phyloP scores from a whole-genome alignment of 2,797 vertebrate species.

The Muscicapa comitata region DNA sequence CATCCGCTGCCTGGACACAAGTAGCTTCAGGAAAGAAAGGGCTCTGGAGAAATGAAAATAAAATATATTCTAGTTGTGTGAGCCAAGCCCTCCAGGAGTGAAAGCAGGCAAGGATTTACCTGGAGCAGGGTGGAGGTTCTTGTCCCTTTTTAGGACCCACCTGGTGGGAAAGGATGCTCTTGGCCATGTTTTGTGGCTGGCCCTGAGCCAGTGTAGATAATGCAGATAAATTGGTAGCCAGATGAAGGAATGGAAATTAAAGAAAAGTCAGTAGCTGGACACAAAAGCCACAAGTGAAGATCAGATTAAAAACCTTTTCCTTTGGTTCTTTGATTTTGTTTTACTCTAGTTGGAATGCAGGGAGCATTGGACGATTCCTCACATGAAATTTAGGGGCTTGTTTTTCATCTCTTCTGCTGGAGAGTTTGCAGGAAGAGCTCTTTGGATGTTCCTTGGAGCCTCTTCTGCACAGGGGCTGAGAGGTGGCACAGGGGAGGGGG shows the following conservation, averaged over 20 bases:
- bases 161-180: neutral
- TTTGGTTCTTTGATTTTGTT: neutral
- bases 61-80: neutral
- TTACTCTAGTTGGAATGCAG: neutral
- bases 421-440: neutral
- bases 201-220: neutral
- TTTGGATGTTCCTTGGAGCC: neutral
- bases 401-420: neutral
- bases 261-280: neutral
- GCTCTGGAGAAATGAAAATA: neutral
- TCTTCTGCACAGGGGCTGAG: neutral
- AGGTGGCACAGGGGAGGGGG: neutral
- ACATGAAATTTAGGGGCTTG: fast-evolving
- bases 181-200: fast-evolving
- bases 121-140: neutral
- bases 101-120: neutral
- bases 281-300: neutral
- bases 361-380: fast-evolving
- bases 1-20: neutral
- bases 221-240: neutral
- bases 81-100: neutral
- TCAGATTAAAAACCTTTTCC: neutral
- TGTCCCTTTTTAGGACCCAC: neutral
- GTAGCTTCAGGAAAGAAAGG: neutral
- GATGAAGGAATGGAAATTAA: neutral